phyloP scores from a whole-genome alignment of 2,888 invertebrate genomes.

The Heliconius aoede region DNA sequence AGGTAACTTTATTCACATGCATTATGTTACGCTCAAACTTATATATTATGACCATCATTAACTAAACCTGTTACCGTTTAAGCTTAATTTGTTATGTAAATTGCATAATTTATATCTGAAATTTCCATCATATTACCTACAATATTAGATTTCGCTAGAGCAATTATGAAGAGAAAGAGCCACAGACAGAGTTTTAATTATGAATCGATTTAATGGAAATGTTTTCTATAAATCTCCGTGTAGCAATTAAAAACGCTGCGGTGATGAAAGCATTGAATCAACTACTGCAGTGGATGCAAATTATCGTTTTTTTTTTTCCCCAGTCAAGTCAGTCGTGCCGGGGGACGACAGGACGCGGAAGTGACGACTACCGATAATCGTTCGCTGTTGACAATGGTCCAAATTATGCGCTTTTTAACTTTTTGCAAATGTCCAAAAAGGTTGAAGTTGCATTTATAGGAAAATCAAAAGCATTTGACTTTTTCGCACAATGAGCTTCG shows the following conservation, averaged over 20 bases:
- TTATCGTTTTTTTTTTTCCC: constrained; percentile 54
- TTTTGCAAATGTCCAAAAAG: constrained; percentile 37
- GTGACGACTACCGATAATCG: constrained; percentile 55
- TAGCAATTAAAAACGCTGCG: constrained; percentile 43
- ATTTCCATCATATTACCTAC: constrained; percentile 10
- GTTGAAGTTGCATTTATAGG: not conserved
- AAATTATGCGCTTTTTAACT: constrained; percentile 50
- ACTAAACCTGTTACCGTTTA: constrained; percentile 20
- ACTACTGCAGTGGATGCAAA: constrained; percentile 55
- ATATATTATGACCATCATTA: constrained; percentile 20
- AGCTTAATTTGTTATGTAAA: constrained; percentile 18
- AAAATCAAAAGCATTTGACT: not conserved
- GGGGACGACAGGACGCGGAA: constrained; percentile 48
- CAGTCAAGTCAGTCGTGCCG: constrained; percentile 50
- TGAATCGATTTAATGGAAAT: constrained; percentile 28
- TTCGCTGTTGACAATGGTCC: constrained; percentile 51
- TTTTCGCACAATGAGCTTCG: not conserved
- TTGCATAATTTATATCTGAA: constrained; percentile 13
- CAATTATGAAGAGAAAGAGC: constrained; percentile 17
- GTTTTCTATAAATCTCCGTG: constrained; percentile 27
- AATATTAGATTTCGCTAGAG: constrained; percentile 9
- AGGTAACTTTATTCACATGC: not conserved
- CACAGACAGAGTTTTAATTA: constrained; percentile 20
- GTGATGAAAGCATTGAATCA: constrained; percentile 50
- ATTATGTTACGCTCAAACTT: constrained; percentile 5